phyloP scores from a whole-genome alignment of 2,113 vertebrate genomes.

The Tenrec ecaudatus region DNA sequence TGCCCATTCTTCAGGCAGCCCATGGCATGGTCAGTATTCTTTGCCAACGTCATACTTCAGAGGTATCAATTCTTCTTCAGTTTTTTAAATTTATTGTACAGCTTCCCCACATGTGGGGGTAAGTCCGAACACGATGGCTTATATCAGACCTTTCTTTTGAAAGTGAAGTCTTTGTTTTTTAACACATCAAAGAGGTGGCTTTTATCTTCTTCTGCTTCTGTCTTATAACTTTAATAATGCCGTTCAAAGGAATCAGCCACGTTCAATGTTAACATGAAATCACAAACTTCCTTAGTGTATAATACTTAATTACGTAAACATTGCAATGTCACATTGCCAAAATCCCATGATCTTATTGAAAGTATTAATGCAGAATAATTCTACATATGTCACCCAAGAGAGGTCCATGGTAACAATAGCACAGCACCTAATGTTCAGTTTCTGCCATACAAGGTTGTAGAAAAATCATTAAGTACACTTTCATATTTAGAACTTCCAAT shows the following conservation, averaged over 20 bases:
- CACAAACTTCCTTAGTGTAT: conserved; percentile 29
- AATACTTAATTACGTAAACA: conserved; percentile 53
- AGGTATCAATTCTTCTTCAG: no score
- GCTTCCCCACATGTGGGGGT: no score
- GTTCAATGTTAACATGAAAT: conserved; percentile 39
- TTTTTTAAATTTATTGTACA: no score
- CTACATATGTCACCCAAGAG: conserved; percentile 37
- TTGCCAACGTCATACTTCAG: no score
- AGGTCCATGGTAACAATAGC: background rate
- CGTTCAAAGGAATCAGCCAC: conserved; percentile 47
- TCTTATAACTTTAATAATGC: conserved; percentile 36
- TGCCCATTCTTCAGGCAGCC: no score
- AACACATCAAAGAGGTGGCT: no score
- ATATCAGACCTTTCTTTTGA: no score
- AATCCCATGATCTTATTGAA: conserved; percentile 38
- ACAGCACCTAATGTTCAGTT: conserved; percentile 28
- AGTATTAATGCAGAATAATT: conserved; percentile 5
- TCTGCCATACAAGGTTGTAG: conserved; percentile 45
- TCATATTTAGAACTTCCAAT: conserved; percentile 81
- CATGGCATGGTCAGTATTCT: no score
- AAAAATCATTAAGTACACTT: conserved; percentile 86
- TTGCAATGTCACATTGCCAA: conserved; percentile 24
- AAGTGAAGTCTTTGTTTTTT: no score
- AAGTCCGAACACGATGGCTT: no score
- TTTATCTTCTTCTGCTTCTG: no score